A percentile compares a stretch with the other conserved stretches of the same genome.
Conservation (phyloP, 2,797 vertebrate genomes). For the Tragopan temminckii region DNA sequence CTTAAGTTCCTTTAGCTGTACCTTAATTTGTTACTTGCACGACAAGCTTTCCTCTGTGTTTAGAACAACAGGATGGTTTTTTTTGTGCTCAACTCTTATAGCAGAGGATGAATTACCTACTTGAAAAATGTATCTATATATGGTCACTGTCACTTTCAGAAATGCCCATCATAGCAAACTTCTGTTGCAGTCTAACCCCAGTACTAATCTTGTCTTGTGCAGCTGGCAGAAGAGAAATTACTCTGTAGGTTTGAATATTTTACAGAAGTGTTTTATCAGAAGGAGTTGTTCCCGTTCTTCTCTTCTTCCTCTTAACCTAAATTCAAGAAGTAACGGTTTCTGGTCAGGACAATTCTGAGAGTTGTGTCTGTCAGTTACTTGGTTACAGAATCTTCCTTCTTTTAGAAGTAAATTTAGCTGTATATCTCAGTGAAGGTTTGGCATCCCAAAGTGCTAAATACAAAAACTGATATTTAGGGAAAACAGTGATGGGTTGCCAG, state of each 20-base stretch:
- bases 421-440: not conserved
- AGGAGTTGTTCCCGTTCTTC: not conserved
- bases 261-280: not conserved
- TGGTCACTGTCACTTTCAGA: not conserved
- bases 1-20: not conserved
- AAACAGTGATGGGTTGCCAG: accelerated
- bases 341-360: not conserved
- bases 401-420: not conserved
- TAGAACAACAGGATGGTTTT: not conserved
- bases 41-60: not conserved
- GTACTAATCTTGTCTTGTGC: not conserved
- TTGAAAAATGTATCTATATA: not conserved
- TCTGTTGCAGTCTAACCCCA: not conserved
- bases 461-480: not conserved
- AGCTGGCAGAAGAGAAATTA: not conserved
- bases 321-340: not conserved
- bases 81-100: not conserved
- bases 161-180: not conserved
- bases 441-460: not conserved
- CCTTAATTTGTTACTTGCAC: not conserved
- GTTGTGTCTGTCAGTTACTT: not conserved
- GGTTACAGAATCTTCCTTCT: not conserved
- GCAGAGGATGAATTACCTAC: not conserved
- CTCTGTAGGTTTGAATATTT: not conserved
- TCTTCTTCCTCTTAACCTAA: not conserved